A percentile compares a stretch with the other conserved stretches of the same genome.
Conservation (phyloP, 2,797 vertebrate genomes). For the Danionella dracula region DNA sequence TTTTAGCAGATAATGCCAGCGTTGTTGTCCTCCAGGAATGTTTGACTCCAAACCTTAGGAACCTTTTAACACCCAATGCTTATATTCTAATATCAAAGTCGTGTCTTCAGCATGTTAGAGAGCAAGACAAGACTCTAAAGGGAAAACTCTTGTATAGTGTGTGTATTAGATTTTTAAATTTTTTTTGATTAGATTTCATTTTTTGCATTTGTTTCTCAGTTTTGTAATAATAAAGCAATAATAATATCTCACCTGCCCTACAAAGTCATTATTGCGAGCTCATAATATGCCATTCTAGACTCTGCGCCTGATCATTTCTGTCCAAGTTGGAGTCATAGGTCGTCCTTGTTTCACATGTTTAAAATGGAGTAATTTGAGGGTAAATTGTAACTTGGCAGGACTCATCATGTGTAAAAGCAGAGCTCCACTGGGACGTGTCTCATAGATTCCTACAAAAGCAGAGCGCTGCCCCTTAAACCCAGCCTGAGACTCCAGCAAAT, state of each 20-base stretch:
- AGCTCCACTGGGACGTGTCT: constrained; percentile 36
- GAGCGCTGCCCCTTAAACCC: constrained; percentile 63
- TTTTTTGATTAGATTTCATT: too few species aligned
- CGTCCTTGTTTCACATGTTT: constrained; percentile 40
- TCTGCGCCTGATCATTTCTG: constrained; percentile 18
- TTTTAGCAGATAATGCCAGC: too few species aligned
- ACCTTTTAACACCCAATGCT: too few species aligned
- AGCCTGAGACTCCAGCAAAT: constrained; percentile 77
- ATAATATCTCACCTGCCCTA: not conserved
- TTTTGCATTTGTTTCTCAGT: too few species aligned
- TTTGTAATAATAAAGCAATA: not conserved
- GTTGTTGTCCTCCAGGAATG: too few species aligned
- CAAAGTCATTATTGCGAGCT: not conserved
- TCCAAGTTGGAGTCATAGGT: constrained; percentile 23
- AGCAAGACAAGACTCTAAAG: too few species aligned
- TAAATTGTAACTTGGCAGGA: constrained; percentile 42
- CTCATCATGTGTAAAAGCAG: constrained; percentile 36
- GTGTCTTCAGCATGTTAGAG: too few species aligned
- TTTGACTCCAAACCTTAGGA: too few species aligned
- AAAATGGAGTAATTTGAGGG: constrained; percentile 38
- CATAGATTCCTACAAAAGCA: constrained; percentile 38
- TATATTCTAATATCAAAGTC: too few species aligned
- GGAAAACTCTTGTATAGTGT: too few species aligned
- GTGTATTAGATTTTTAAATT: too few species aligned
- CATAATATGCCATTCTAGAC: not conserved